Base-by-base conservation (phyloP, 2,113 vertebrate genomes). In the Manacus vitellinus region DNA sequence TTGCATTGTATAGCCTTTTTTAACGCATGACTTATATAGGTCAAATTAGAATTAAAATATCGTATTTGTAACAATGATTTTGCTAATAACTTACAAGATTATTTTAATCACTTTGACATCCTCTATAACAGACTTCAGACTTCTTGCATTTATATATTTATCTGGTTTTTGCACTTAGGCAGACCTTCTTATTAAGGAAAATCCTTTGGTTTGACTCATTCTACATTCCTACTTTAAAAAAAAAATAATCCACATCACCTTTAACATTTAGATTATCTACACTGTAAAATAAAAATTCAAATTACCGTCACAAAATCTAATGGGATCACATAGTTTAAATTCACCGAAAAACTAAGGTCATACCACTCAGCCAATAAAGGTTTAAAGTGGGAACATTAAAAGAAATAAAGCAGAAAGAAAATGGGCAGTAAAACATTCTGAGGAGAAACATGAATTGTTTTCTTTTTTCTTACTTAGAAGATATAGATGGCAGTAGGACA, bases 11-110 rank as follows among this genome's bases (percentile, higher is more conserved):
- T 27, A 49, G n/a, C 24, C 62, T 73, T 61, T 74, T 62, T 30
- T 10, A 80, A 93, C 51, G 56, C n/a, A 89, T 74, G 41, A 44
- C 66, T 90, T 93, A 88, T 92, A 46, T 82, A 80, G 87, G 87
- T 82, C 91, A 96, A 90, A 95, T 95, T 52, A 87, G 47, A 73
- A 95, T 89, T 96, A 92, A 90, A 97, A 67, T 94, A 85, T 37
- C 39, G 22, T 89, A 71, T 83, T 95, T 95, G 54, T 80, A 97
- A 88, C 9, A 23, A 72, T 65, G 66, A 92, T 80, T 94, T 92
- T 87, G 27, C 73, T 94, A 95, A 96, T 68, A 80, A 93, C 44
- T 87, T 89, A 65, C 52, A 89, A 49, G 44, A 95, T 90, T 89
- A 88, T n/a, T 95, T 93, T 96, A 86, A 96, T 94, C 76, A 79